Percentiles rank a stretch among this genome's conserved stretches.
These are phyloP conservation scores for Agrochola litura DNA, from an alignment of 2,888 invertebrate genomes.

Conservation along the genomic window DNA sequence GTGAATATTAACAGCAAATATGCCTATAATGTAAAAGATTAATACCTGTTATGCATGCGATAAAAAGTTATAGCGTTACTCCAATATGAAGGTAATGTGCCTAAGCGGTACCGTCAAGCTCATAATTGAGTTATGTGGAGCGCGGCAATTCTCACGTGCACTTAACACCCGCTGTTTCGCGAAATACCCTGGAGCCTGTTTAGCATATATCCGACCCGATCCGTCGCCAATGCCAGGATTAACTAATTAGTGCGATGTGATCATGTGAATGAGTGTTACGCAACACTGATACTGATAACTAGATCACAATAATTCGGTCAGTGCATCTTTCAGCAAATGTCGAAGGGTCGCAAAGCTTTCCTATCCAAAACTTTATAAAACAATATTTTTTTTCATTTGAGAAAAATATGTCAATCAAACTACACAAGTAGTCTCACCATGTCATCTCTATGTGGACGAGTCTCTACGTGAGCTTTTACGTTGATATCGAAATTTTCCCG, in stretches of 20 bases:
- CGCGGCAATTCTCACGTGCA: constrained; percentile 86
- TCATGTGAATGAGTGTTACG: constrained; percentile 34
- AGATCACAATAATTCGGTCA: constrained; percentile 9
- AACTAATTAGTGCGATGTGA: constrained; percentile 62
- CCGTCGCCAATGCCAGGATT: constrained; percentile 72
- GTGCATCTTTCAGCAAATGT: constrained; percentile 4
- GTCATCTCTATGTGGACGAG: background rate
- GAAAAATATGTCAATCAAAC: background rate
- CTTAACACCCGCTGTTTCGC: constrained; percentile 84
- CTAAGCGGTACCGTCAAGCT: constrained; percentile 75
- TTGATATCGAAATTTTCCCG: background rate
- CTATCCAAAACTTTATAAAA: background rate
- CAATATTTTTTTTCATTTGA: background rate
- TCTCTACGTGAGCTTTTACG: background rate
- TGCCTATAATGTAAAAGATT: constrained; percentile 36
- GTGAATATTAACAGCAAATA: constrained; percentile 40
- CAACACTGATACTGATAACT: constrained; percentile 27
- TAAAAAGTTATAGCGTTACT: constrained; percentile 50
- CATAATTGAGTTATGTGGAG: constrained; percentile 88
- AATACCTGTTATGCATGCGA: constrained; percentile 40
- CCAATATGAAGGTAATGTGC: constrained; percentile 58
- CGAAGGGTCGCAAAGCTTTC: background rate
- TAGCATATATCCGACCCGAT: constrained; percentile 76
- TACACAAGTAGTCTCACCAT: background rate
- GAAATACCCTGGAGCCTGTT: constrained; percentile 80